These are phyloP conservation scores for Melipona beecheii DNA, from an alignment of 2,888 invertebrate genomes.

Conservation along the genomic window DNA sequence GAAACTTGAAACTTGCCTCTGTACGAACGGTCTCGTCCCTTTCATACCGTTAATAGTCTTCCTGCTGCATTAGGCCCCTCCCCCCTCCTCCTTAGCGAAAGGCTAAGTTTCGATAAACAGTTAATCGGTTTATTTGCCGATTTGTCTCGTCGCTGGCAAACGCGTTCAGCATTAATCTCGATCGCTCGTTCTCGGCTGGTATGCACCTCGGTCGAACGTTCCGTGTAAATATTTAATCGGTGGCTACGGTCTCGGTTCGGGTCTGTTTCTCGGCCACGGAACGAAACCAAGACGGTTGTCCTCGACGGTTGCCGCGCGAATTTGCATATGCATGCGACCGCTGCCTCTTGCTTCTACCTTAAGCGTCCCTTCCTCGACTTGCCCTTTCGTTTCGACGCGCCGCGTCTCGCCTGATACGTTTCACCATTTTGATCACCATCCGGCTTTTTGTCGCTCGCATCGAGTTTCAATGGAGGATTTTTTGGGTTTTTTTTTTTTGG, in stretches of 20 bases:
- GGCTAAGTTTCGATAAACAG: conserved; percentile 34
- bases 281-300: conserved; percentile 55
- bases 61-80: neutral
- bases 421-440: neutral
- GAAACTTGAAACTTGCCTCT: conserved; percentile 11
- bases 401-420: neutral
- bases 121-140: conserved; percentile 37
- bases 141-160: conserved; percentile 9
- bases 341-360: conserved; percentile 14
- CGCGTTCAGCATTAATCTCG: conserved; percentile 49
- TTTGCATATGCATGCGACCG: conserved; percentile 66
- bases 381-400: conserved; percentile 20
- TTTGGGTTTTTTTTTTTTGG: no score
- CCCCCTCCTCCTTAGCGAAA: neutral
- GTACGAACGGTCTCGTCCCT: conserved; percentile 1
- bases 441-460: neutral
- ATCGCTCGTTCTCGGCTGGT: conserved; percentile 35
- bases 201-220: conserved; percentile 29
- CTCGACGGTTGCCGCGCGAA: conserved; percentile 49
- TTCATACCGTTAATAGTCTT: conserved; percentile 2
- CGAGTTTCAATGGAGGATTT: neutral
- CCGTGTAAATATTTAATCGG: conserved; percentile 66
- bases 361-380: conserved; percentile 2
- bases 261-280: neutral
- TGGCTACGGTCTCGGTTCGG: conserved; percentile 37